These are phyloP conservation scores for Cecropterus lyciades DNA, from an alignment of 1,140 invertebrate genomes.

Conservation along the genomic window DNA sequence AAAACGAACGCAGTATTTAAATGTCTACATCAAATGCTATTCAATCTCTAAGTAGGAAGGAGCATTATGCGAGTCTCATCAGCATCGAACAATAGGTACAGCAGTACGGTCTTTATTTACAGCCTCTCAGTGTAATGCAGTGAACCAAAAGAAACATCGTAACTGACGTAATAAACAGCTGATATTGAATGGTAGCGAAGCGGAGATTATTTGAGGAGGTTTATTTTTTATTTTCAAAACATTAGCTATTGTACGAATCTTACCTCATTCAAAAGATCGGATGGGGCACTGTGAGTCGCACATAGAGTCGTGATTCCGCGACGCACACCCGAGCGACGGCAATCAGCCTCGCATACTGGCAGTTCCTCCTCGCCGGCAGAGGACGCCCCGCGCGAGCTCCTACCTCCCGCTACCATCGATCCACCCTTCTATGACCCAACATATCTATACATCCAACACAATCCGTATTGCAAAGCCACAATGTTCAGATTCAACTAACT, in stretches of 20 bases:
- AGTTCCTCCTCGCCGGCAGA: constrained; percentile 44
- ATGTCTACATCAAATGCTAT: no score
- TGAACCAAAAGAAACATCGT: background rate
- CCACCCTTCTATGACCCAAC: constrained; percentile 55
- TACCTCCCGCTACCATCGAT: constrained; percentile 65
- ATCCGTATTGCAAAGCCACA: constrained; percentile 39
- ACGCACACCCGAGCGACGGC: constrained; percentile 40
- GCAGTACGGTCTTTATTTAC: background rate
- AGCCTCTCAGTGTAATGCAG: background rate
- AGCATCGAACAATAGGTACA: no score
- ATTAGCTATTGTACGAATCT: constrained; percentile 8
- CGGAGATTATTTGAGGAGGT: background rate
- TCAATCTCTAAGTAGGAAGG: no score
- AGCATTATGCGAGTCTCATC: no score
- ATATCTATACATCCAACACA: constrained; percentile 9
- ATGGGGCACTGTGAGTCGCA: constrained; percentile 14
- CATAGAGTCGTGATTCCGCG: background rate
- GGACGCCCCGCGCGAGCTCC: constrained; percentile 46
- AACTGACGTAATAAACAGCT: constrained; percentile 5
- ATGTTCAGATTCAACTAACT: constrained; percentile 36
- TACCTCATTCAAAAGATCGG: constrained; percentile 38
- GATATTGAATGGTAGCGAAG: background rate
- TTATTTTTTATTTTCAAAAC: background rate
- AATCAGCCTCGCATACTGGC: constrained; percentile 45
- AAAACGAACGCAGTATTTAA: no score